Percentiles rank a stretch among this genome's conserved stretches.
These are phyloP conservation scores for Glomeris maerens DNA, from an alignment of 1,140 invertebrate genomes.

Conservation along the genomic window DNA sequence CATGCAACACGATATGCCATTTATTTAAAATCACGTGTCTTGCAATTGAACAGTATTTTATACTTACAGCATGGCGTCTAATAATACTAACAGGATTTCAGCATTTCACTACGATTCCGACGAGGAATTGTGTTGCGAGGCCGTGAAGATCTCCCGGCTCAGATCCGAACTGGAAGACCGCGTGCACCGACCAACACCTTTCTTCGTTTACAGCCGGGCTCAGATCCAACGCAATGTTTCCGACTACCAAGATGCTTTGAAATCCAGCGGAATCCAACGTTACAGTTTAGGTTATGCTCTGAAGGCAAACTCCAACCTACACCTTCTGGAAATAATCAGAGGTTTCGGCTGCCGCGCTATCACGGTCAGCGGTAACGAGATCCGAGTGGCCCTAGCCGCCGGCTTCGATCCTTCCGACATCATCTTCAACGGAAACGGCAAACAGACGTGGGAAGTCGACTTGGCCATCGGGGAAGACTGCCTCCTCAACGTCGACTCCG, in stretches of 20 bases:
- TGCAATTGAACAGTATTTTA: too few relatives aligned
- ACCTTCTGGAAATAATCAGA: constrained; percentile 24
- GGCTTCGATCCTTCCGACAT: constrained; percentile 25
- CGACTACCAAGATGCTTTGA: constrained; percentile 24
- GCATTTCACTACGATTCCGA: too few relatives aligned
- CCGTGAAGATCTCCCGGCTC: too few relatives aligned
- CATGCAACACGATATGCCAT: too few relatives aligned
- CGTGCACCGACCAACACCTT: constrained; percentile 20
- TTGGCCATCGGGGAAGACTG: constrained; percentile 27
- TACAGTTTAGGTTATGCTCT: constrained; percentile 25
- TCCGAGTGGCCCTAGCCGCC: constrained; percentile 25
- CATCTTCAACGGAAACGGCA: constrained; percentile 34
- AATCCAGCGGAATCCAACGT: constrained; percentile 14
- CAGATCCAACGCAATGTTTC: constrained; percentile 22
- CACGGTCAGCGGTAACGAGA: constrained; percentile 31
- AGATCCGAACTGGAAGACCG: too few relatives aligned
- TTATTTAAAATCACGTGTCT: too few relatives aligned
- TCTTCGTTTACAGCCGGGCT: constrained; percentile 26
- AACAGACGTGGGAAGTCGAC: constrained; percentile 29
- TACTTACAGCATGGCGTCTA: too few relatives aligned
- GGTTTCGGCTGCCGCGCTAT: constrained; percentile 22
- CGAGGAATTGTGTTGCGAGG: too few relatives aligned
- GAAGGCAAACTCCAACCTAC: constrained; percentile 29
- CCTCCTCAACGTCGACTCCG: constrained; percentile 31
- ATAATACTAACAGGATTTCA: too few relatives aligned